phyloP scores from a whole-genome alignment of 2,888 invertebrate genomes.

The Idaea aversata region DNA sequence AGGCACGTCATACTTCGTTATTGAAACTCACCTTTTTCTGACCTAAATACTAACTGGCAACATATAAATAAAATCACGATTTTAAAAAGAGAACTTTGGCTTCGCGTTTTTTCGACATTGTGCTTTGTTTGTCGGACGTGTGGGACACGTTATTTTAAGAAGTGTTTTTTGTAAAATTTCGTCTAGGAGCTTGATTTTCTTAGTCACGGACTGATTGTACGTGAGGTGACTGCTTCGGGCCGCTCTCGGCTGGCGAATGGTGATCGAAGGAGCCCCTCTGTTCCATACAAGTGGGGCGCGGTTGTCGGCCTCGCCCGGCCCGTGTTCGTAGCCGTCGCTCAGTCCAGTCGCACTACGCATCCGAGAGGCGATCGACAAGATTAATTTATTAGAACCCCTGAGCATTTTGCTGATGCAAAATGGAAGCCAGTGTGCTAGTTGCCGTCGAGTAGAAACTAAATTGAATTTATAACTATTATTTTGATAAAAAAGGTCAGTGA shows the following conservation, averaged over 20 bases:
- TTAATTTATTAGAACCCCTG: constrained; percentile 33
- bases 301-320: background rate
- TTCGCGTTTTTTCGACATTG: background rate
- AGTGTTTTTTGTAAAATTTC: background rate
- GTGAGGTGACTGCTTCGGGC: background rate
- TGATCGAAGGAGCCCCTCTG: background rate
- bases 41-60: background rate
- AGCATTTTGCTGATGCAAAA: constrained; percentile 45
- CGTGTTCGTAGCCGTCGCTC: background rate
- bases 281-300: background rate
- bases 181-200: background rate
- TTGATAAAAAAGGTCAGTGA: constrained; percentile 12
- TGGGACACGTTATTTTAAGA: background rate
- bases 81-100: background rate
- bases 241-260: background rate
- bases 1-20: background rate
- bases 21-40: background rate
- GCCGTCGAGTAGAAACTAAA: constrained; percentile 36
- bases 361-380: constrained; percentile 51
- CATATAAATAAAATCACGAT: background rate
- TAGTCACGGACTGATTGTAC: background rate
- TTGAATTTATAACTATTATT: background rate
- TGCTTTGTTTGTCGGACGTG: background rate
- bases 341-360: constrained; percentile 50
- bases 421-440: constrained; percentile 43